Evolutionary conservation across 2,113 vertebrate species (phyloP), one percentile per base, ranked within the genome.

Genomic region (Nycticryphes semicollaris): DNA sequence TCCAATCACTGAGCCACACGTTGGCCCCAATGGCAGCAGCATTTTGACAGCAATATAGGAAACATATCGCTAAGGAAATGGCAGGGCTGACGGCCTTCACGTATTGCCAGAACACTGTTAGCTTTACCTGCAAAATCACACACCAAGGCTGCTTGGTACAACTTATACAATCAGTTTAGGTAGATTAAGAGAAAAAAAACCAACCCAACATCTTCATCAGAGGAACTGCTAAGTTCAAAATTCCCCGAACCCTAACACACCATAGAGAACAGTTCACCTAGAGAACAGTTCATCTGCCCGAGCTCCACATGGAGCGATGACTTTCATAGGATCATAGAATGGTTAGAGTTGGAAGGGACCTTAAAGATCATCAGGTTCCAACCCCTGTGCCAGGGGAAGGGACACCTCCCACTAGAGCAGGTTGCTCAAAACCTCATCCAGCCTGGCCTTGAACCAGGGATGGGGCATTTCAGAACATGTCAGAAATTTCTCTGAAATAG

Each of bases 1-100:
- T 98, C 99, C 99, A 99, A 84, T 97, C 96, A 45, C 99, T 99
- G 90, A 99, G 99, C 99, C 99, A 99, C 93, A 99, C 94, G 4
- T 99, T 99, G 39, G 98, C 98, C 28, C 99, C 99, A 0, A 99
- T 98, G 67, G 99, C 82, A 5, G 99, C 98, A 3, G 98, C 99
- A 6, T 98, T 99, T 97, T 99, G 99, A 80, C 98, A 98, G 87
- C 89, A 97, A 6, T 99, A 99, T 18, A 99, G 97, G 80, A 99
- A 93, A 75, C 98, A 99, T 94, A 99, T 98, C 83, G 97, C 63
- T 39, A 99, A 68, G 0, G 98, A 98, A 41, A 98, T 92, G 7
- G 97, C 68, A 17, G 98, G 96, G 16, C 99, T 96, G 20, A 99
- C 98, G 3, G 99, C 99, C 96, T 98, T 99, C 86, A 98, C 50